Base-by-base conservation (phyloP, 2,113 vertebrate species). In the Datnioides undecimradiatus region DNA sequence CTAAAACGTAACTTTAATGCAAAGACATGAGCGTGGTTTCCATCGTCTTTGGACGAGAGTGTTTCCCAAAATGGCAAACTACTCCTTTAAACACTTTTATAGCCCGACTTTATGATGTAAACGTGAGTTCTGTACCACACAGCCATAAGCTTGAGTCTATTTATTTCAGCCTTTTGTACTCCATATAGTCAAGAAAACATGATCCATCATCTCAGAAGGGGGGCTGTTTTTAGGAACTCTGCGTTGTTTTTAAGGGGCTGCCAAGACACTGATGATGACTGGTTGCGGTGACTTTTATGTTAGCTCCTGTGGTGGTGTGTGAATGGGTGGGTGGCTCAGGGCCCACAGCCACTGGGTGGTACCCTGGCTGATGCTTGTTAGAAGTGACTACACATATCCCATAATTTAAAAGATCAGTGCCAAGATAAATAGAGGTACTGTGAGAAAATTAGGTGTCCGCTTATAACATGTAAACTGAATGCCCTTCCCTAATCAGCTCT, bases 291-390 rank as follows among this genome's bases (percentile, higher is more conserved):
- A 59, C 84, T 88, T 89, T 91, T 51, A 89, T 86, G 84, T 73
- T 21, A 41, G 68, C 8, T 46, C 46, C 67, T 73, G 75, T 67
- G 73, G 80, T 45, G 45, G 51, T 80, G 59, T 23, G 43, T 75
- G 64, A 86, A 81, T 19, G 64, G 82, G 74, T 79, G 87, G 78
- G 81, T 82, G 73, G 71, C 58, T 69, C 49, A 1, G 27, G 36
- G 48, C 78, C 83, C 78, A 43, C 73, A 75, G 78, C 84, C 80
- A 78, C 87, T 90, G 87, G 91, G 90, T 89, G 88, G 86, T 85
- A 86, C 87, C 73, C 58, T 12, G 75, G 66, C 69, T 78, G 76
- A 77, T 66, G 76, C 70, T 67, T 81, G 59, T 49, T 65, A 83
- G 68, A 76, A 54, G 83, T 52, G 10, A 62, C 68, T 67, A 45